Base-by-base conservation (phyloP, 1,140 invertebrate genomes). In the Homalodisca vitripennis region DNA sequence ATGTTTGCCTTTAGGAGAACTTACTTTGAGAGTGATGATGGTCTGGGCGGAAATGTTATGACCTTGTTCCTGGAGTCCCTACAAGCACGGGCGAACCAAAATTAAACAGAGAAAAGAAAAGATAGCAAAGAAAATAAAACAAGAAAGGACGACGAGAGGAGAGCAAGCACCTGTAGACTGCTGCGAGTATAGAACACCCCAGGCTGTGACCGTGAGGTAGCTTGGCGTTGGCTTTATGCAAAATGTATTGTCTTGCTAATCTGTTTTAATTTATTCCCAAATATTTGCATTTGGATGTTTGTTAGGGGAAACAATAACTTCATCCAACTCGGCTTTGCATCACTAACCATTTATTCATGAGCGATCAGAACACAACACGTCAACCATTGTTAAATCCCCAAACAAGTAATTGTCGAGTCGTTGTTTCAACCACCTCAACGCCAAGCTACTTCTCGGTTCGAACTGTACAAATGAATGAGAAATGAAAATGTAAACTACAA, bases 1-100 rank as follows among this genome's bases (percentile, higher is more conserved):
- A n/a, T n/a, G n/a, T n/a, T n/a, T n/a, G n/a, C n/a, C n/a, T n/a
- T n/a, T n/a, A n/a, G n/a, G 32, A 32, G 75, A 79, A 88, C 91
- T 92, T 87, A 94, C 92, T 92, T 94, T 94, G 73, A 95, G 85
- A 80, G 91, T 90, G 78, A 94, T 91, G 84, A 95, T 88, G 83
- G 88, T 91, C 80, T 93, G 87, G 81, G 91, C 87, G 77, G 91
- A 91, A 81, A 94, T 89, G 88, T 94, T 93, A 88, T 90, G 89
- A 74, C 92, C 92, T 79, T 87, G 87, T 81, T 90, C 90, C 86
- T 93, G 90, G 81, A 94, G 89, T 80, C 89, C 91, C 92, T 94
- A 88, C 80, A 84, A 84, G 53, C 74, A 75, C 67, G 47, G 27
- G 24, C 30, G 6, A 64, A 64, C 62, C 34, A 64, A 64, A 34